A percentile compares a stretch with the other conserved stretches of the same genome.
Evolutionary conservation across 2,888 invertebrate species (phyloP).

Genomic region (Mayetiola destructor): DNA sequence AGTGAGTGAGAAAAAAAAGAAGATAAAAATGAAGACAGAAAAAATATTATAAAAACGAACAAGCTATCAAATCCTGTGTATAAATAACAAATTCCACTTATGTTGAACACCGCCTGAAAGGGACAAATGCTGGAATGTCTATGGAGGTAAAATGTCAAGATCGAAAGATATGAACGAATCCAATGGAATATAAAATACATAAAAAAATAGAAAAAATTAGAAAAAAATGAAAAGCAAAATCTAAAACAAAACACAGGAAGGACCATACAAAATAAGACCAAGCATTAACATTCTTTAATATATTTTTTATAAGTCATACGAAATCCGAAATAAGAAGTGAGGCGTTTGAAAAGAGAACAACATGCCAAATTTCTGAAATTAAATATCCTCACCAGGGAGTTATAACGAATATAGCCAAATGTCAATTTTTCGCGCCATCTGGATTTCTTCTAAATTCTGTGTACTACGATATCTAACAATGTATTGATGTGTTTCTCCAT

Average conservation of each 20-base stretch:
- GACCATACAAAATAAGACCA: neutral
- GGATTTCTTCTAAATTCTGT: too few relatives aligned
- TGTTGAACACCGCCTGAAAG: neutral
- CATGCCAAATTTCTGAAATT: slow-evolving; percentile 7
- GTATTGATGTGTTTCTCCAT: too few relatives aligned
- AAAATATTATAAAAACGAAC: too few relatives aligned
- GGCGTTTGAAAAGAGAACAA: neutral
- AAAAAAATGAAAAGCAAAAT: slow-evolving; percentile 2
- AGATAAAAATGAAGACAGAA: neutral
- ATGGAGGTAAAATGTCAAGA: too few relatives aligned
- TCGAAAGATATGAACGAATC: neutral
- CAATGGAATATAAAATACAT: neutral
- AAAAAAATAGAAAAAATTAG: neutral
- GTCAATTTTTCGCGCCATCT: too few relatives aligned
- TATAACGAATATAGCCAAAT: too few relatives aligned
- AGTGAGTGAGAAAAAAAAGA: neutral
- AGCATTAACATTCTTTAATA: too few relatives aligned
- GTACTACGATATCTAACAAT: too few relatives aligned
- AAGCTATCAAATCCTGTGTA: too few relatives aligned
- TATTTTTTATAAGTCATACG: too few relatives aligned
- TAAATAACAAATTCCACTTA: slow-evolving; percentile 9
- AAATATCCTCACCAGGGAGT: too few relatives aligned
- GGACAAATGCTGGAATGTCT: neutral
- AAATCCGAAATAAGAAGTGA: neutral
- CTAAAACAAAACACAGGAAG: neutral